Evolutionary conservation across 2,888 invertebrate genomes (phyloP), one percentile per base, ranked within the genome.

Genomic region (Protophormia terraenovae): DNA sequence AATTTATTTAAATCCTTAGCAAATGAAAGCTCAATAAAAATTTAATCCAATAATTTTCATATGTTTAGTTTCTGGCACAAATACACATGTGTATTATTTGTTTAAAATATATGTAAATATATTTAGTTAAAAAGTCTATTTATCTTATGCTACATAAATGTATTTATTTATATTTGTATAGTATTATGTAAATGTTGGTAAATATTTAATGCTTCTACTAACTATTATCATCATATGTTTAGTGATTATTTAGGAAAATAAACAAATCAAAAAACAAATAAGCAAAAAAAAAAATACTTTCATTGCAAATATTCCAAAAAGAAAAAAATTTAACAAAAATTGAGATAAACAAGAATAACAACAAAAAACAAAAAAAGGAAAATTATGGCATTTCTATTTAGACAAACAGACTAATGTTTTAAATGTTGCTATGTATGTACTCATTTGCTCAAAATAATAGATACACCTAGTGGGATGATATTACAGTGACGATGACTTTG

Each of bases 171-270:
- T 14, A 50, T 38, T 38, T 50, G 14, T 19, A 4, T 50, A 50
- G 24, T 35, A 27, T 62, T 38, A 75, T 64, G 62, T 7, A 64
- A 35, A 64, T 50, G 35, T 64, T 12, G 7, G 38, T 29, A 29
- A 27, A 50, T 64, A 24, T 64, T 50, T 7, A 35, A 75, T 27
- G 35, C 14, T 53, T 2, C 16, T 22, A 32, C 38, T 32, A n/a
- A 45, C n/a, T 10, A 22, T 10, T 29, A n/a, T 50, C 38, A 53
- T 53, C 75, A 76, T 76, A 2, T 76, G 53, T 53, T 50, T 62
- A 35, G 12, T 50, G 41, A 62, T 62, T n/a, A 50, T 75, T 53
- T 53, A 50, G 64, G 24, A 53, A 27, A 75, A 64, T 38, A 53
- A 38, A 27, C 14, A 29, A 64, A 73, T 73, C 45, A n/a, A n/a